Conservation (phyloP, 2,797 vertebrate species). For the Heteromormyrus szaboi region DNA sequence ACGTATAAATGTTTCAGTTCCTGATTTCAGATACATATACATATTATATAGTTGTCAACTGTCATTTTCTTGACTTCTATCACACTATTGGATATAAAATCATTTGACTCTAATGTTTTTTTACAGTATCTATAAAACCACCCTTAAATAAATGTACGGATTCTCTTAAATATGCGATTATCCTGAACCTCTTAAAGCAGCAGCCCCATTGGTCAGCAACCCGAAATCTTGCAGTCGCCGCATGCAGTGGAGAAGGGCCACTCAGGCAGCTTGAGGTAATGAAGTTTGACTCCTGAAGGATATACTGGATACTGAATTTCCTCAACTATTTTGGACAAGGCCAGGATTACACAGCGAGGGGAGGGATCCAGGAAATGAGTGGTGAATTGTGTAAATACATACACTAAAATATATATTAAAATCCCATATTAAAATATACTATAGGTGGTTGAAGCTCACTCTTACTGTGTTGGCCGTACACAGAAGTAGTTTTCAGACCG, state of each 20-base stretch:
- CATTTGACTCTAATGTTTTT: neutral
- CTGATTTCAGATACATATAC: neutral
- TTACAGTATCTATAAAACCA: neutral
- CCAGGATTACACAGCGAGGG: conserved; percentile 20
- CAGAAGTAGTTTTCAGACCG: conserved; percentile 13
- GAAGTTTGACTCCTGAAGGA: conserved; percentile 13
- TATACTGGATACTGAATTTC: neutral
- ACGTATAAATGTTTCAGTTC: neutral
- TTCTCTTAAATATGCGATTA: neutral
- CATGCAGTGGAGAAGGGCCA: neutral
- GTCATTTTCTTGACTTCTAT: neutral
- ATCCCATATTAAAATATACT: neutral
- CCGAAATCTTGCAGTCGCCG: neutral
- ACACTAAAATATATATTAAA: conserved; percentile 23
- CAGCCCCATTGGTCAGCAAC: neutral
- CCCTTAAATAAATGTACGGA: neutral
- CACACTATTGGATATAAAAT: neutral
- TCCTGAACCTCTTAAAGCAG: neutral
- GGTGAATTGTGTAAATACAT: neutral
- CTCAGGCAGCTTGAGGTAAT: neutral
- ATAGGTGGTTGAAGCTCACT: neutral
- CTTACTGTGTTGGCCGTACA: neutral
- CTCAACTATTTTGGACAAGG: neutral
- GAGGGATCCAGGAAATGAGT: neutral
- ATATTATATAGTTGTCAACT: neutral